phyloP scores from a whole-genome alignment of 2,797 vertebrate genomes.

The Gymnoscopelus microlampas region DNA sequence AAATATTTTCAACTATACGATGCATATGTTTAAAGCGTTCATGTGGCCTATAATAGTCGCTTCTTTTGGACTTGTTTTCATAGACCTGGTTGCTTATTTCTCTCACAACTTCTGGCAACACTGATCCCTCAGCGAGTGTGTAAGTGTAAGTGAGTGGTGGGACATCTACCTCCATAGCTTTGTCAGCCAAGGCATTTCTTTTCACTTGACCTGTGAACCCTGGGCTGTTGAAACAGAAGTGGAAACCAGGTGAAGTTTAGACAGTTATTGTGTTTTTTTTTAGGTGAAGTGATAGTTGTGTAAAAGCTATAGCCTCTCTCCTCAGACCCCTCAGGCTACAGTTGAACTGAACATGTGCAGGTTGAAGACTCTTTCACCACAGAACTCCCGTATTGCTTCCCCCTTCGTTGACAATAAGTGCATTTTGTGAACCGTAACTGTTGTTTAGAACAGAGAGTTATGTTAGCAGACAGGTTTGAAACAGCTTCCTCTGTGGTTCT shows the following conservation, averaged over 20 bases:
- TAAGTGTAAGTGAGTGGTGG: conserved; percentile 37
- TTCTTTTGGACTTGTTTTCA: no score
- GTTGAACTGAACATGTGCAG: conserved; percentile 46
- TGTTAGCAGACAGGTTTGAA: no score
- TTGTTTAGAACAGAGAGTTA: neutral
- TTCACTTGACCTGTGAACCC: conserved; percentile 60
- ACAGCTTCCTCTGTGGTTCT: no score
- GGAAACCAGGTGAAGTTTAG: conserved; percentile 63
- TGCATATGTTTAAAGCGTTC: no score
- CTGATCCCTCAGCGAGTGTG: neutral
- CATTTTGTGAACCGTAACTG: neutral
- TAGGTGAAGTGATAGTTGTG: conserved; percentile 40
- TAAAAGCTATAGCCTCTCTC: conserved; percentile 49
- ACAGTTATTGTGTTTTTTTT: conserved; percentile 11
- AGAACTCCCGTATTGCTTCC: conserved; percentile 15
- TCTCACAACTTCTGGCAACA: no score
- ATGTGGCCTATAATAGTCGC: no score
- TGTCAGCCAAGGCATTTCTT: conserved; percentile 68
- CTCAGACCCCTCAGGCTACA: conserved; percentile 42
- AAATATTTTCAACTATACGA: no score
- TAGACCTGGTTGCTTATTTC: no score
- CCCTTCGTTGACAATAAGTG: no score
- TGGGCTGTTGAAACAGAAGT: conserved; percentile 61
- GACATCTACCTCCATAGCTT: conserved; percentile 56
- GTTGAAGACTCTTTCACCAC: conserved; percentile 23